A percentile compares a stretch with the other conserved stretches of the same genome.
Conservation (phyloP, 2,797 vertebrate species). For the Chromis chromis region DNA sequence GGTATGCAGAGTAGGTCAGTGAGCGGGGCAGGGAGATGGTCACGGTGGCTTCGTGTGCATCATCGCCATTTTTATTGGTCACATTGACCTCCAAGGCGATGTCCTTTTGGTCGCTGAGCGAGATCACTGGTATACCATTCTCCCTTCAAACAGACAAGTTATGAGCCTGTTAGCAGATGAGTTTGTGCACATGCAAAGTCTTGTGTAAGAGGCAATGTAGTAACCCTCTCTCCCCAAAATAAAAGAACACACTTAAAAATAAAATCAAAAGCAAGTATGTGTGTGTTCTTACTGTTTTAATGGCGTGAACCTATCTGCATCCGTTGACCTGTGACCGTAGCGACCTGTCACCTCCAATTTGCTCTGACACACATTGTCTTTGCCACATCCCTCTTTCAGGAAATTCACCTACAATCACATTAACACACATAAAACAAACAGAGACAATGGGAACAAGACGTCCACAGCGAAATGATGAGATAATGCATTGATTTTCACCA, state of each 20-base stretch:
- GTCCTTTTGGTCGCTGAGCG: slow-evolving; percentile 91
- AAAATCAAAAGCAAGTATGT: background rate
- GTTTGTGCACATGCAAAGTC: background rate
- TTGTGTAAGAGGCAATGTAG: background rate
- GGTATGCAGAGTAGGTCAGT: slow-evolving; percentile 86
- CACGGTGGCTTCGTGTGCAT: slow-evolving; percentile 91
- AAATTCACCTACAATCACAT: slow-evolving; percentile 87
- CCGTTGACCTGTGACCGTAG: slow-evolving; percentile 84
- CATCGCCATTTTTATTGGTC: slow-evolving; percentile 90
- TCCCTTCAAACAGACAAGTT: slow-evolving; percentile 72
- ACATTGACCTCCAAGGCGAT: slow-evolving; percentile 93
- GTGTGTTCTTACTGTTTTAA: slow-evolving; percentile 85
- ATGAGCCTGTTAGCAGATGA: background rate
- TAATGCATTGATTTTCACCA: background rate
- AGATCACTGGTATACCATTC: slow-evolving; percentile 83
- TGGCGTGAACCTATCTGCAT: slow-evolving; percentile 82
- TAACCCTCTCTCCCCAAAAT: too few species aligned
- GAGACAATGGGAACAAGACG: background rate
- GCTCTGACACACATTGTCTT: slow-evolving; percentile 90
- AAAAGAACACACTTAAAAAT: background rate
- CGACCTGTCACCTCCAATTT: slow-evolving; percentile 88
- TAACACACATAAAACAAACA: background rate
- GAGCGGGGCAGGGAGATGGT: slow-evolving; percentile 84
- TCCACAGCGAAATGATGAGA: background rate
- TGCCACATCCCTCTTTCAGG: slow-evolving; percentile 92